phyloP scores from a whole-genome alignment of 1,140 invertebrate species.

The Episyrphus balteatus region DNA sequence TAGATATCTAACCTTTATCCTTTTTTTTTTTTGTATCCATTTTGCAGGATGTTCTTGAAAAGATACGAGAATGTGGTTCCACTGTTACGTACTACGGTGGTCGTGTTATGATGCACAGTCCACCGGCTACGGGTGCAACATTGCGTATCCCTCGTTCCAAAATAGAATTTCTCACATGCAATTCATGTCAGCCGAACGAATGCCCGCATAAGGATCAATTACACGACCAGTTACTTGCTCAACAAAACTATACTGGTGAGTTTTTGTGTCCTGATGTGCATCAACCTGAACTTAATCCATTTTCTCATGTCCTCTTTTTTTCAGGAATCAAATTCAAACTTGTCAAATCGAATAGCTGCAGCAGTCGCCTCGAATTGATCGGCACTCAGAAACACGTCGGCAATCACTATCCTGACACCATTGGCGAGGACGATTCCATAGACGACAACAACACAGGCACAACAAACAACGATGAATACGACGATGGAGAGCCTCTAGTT shows the following conservation, averaged over 20 bases:
- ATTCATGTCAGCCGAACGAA: slow-evolving; percentile 5
- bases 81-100: slow-evolving; percentile 79
- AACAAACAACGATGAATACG: slow-evolving; percentile 38
- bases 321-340: slow-evolving; percentile 60
- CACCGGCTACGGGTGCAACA: slow-evolving; percentile 43
- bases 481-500: slow-evolving; percentile 22
- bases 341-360: slow-evolving; percentile 74
- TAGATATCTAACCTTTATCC: too few relatives aligned
- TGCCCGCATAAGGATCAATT: slow-evolving; percentile 1
- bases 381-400: slow-evolving; percentile 42
- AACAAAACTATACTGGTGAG: slow-evolving; percentile 24
- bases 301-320: slow-evolving; percentile 17
- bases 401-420: slow-evolving; percentile 19
- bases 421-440: slow-evolving; percentile 23
- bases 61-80: slow-evolving; percentile 74
- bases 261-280: neutral
- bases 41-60: slow-evolving; percentile 63
- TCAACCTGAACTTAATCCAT: neutral
- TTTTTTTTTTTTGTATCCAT: neutral
- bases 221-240: neutral
- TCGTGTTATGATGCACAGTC: slow-evolving; percentile 57
- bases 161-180: neutral
- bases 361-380: slow-evolving; percentile 64
- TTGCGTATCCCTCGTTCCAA: too few relatives aligned
- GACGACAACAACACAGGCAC: slow-evolving; percentile 43